Evolutionary conservation across 2,113 vertebrate genomes (phyloP).

Genomic region (Pluvianellus socialis): DNA sequence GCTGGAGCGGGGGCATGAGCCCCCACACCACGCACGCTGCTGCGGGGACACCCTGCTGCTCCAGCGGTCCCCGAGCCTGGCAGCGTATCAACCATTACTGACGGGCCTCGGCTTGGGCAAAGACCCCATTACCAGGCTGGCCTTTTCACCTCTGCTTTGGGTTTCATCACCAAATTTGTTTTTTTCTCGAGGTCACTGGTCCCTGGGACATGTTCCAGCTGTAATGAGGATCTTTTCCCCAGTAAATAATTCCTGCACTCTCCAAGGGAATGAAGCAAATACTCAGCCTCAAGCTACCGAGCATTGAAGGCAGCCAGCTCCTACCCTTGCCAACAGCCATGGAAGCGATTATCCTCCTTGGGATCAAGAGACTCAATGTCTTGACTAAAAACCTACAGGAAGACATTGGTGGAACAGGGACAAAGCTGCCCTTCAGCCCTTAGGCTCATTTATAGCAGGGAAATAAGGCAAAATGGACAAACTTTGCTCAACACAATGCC

Average conservation of each 20-base stretch:
- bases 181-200: neutral
- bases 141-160: constrained; percentile 30
- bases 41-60: neutral
- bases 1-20: neutral
- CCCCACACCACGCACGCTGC: neutral
- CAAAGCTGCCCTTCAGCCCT: constrained; percentile 28
- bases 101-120: neutral
- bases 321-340: constrained; percentile 23
- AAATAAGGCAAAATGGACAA: neutral
- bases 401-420: neutral
- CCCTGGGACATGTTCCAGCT: constrained; percentile 42
- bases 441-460: neutral
- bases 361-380: constrained; percentile 38
- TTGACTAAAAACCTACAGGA: constrained; percentile 24
- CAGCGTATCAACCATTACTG: neutral
- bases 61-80: neutral
- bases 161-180: constrained; percentile 38
- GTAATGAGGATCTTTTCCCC: constrained; percentile 36
- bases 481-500: neutral
- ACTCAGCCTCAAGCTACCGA: constrained; percentile 57
- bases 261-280: constrained; percentile 38
- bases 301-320: constrained; percentile 41
- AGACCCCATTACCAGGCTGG: neutral
- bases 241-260: constrained; percentile 35
- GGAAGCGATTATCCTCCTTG: constrained; percentile 25